Conservation (phyloP, 2,113 vertebrate species). For the Dasyprocta punctata region DNA sequence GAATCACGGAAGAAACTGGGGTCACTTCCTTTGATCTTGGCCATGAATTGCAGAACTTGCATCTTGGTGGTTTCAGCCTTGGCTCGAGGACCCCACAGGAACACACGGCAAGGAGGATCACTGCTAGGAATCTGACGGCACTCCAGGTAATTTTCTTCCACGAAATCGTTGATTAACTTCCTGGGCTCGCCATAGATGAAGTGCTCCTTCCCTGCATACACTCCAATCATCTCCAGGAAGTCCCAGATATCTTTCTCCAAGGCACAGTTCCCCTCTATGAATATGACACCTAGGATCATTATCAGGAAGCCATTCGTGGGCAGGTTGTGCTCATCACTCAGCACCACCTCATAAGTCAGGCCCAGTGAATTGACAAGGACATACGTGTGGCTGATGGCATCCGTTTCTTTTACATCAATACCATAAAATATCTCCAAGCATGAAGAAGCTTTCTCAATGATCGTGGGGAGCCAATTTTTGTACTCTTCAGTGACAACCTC, state of each 20-base stretch:
- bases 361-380: slow-evolving; percentile 40
- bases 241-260: slow-evolving; percentile 45
- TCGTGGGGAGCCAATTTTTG: background rate
- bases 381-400: background rate
- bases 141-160: slow-evolving; percentile 61
- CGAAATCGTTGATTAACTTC: slow-evolving; percentile 46
- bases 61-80: slow-evolving; percentile 64
- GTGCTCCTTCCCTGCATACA: slow-evolving; percentile 52
- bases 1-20: background rate
- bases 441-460: slow-evolving; percentile 49
- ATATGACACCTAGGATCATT: slow-evolving; percentile 62
- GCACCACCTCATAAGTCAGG: background rate
- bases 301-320: slow-evolving; percentile 64
- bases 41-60: slow-evolving; percentile 57
- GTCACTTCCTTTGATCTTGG: slow-evolving; percentile 13
- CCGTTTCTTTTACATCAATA: slow-evolving; percentile 31
- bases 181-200: slow-evolving; percentile 63
- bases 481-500: background rate
- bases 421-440: slow-evolving; percentile 66
- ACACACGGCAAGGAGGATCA: background rate
- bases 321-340: background rate
- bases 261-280: slow-evolving; percentile 48
- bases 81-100: slow-evolving; percentile 68
- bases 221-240: slow-evolving; percentile 46
- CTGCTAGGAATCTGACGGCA: background rate